phyloP scores from a whole-genome alignment of 2,888 invertebrate genomes.

The Tachina lurida region DNA sequence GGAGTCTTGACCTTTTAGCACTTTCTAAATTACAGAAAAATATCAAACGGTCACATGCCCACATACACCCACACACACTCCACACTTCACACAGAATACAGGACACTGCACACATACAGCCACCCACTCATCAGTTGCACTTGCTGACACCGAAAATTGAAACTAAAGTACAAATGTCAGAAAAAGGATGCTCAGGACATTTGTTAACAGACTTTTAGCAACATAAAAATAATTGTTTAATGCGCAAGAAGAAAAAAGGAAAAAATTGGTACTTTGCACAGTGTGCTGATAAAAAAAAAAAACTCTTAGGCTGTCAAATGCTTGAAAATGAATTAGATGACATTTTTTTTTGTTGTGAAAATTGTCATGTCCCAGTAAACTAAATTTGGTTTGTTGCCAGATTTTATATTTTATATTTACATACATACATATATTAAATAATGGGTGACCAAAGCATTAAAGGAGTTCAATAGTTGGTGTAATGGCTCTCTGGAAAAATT shows the following conservation, averaged over 20 bases:
- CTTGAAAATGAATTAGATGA: neutral
- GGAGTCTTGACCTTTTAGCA: constrained; percentile 24
- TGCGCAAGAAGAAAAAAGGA: neutral
- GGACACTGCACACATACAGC: neutral
- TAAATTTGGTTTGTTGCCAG: too few relatives aligned
- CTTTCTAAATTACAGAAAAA: constrained; percentile 5
- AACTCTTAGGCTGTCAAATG: too few relatives aligned
- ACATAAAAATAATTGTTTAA: constrained; percentile 11
- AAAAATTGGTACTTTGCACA: neutral
- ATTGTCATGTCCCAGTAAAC: too few relatives aligned
- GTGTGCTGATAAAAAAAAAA: too few relatives aligned
- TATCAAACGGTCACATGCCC: neutral
- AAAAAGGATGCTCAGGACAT: constrained; percentile 41
- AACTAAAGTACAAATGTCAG: constrained; percentile 43
- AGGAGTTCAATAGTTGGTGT: too few relatives aligned
- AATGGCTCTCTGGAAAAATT: too few relatives aligned
- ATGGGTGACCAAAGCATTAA: too few relatives aligned
- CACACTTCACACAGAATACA: neutral
- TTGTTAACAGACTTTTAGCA: constrained; percentile 19
- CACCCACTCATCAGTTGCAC: neutral
- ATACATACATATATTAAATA: too few relatives aligned
- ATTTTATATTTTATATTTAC: too few relatives aligned
- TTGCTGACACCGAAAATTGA: constrained; percentile 19
- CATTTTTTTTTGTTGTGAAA: neutral
- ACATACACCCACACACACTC: neutral